Conservation (phyloP, 2,888 invertebrate species). For the Thereva nobilitata region DNA sequence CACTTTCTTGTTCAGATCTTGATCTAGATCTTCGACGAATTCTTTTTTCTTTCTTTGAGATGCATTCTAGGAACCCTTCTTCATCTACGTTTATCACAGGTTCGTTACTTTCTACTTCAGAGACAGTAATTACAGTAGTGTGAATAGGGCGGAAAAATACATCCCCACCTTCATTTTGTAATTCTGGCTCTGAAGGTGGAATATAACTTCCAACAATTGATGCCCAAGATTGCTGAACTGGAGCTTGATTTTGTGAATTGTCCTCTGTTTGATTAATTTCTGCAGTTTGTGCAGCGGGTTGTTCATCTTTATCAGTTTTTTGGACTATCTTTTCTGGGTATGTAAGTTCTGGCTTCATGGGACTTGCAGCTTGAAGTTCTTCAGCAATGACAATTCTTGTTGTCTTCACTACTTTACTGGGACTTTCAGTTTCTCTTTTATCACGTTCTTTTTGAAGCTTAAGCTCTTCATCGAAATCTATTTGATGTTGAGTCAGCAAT, state of each 20-base stretch:
- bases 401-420: no score
- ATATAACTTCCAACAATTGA: constrained; percentile 13
- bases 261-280: background rate
- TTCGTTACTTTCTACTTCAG: background rate
- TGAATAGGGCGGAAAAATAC: no score
- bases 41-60: constrained; percentile 31
- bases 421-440: no score
- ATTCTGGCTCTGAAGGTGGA: background rate
- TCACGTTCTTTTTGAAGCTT: no score
- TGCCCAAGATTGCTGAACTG: constrained; percentile 28
- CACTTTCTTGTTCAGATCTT: constrained; percentile 2
- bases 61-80: constrained; percentile 59
- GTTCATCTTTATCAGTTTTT: no score
- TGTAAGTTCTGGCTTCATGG: no score
- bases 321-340: no score
- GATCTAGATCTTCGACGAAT: constrained; percentile 24
- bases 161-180: background rate
- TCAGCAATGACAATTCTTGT: no score
- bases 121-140: background rate
- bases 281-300: background rate
- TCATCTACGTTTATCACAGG: constrained; percentile 37
- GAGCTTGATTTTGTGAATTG: background rate
- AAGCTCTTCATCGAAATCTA: no score
- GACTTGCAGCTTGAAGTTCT: no score
- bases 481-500: no score